These are phyloP conservation scores for Philereme transversata DNA, from an alignment of 2,888 invertebrate genomes.

Conservation along the genomic window DNA sequence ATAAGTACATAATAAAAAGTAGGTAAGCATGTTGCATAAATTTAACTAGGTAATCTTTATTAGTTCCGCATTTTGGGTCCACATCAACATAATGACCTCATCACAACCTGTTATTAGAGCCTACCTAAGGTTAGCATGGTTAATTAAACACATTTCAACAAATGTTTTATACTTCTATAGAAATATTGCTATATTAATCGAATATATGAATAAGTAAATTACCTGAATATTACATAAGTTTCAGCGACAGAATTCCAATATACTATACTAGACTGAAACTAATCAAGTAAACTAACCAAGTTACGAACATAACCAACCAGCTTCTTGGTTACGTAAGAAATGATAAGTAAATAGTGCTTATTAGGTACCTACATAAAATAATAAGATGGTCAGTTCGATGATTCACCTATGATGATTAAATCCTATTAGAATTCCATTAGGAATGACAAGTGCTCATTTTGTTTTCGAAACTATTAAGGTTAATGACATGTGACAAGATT, in stretches of 20 bases:
- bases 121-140: neutral
- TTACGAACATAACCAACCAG: no score
- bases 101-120: constrained; percentile 8
- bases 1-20: no score
- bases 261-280: no score
- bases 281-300: no score
- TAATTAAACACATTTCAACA: constrained; percentile 14
- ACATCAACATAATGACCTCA: constrained; percentile 20
- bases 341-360: no score
- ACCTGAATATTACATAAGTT: constrained; percentile 6
- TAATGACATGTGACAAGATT: constrained; percentile 24
- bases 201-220: constrained; percentile 1
- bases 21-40: constrained; percentile 13
- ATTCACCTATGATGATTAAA: no score
- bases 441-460: constrained; percentile 24
- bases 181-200: constrained; percentile 9
- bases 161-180: neutral
- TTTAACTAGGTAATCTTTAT: constrained; percentile 6
- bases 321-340: no score
- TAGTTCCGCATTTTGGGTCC: constrained; percentile 25
- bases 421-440: constrained; percentile 24
- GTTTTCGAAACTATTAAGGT: constrained; percentile 31
- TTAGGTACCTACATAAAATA: no score
- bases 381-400: no score
- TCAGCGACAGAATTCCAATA: neutral